phyloP scores from a whole-genome alignment of 2,888 invertebrate genomes.

The Chloroclysta siterata region DNA sequence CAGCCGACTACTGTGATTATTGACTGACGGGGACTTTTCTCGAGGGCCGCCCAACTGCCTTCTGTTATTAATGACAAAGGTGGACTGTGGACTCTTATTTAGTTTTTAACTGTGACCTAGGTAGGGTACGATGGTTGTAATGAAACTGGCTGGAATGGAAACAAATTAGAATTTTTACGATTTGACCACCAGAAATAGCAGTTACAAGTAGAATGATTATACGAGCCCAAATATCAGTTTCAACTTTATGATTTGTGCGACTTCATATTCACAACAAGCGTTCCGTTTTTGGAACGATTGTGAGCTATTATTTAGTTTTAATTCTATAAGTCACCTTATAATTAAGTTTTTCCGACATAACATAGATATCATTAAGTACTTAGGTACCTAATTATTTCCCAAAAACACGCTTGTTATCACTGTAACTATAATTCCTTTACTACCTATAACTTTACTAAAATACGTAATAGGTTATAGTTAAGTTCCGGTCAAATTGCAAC shows the following conservation, averaged over 20 bases:
- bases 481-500: no score
- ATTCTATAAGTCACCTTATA: not conserved
- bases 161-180: not conserved
- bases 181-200: not conserved
- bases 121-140: not conserved
- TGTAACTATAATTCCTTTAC: no score
- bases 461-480: no score
- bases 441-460: no score
- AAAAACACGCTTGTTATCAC: no score
- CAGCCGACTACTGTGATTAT: no score
- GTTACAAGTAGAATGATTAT: no score
- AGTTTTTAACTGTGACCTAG: not conserved
- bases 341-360: not conserved
- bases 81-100: not conserved
- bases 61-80: not conserved
- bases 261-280: not conserved
- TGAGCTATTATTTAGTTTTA: not conserved
- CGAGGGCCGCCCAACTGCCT: no score
- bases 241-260: no score
- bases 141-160: not conserved
- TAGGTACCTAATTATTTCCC: no score
- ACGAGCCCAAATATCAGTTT: not conserved
- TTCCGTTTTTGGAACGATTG: not conserved
- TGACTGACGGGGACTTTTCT: not conserved
- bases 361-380: no score